Percentiles rank a stretch among this genome's conserved stretches.
Evolutionary conservation across 2,888 invertebrate genomes (phyloP).

Genomic region (Stenodema calcarata): DNA sequence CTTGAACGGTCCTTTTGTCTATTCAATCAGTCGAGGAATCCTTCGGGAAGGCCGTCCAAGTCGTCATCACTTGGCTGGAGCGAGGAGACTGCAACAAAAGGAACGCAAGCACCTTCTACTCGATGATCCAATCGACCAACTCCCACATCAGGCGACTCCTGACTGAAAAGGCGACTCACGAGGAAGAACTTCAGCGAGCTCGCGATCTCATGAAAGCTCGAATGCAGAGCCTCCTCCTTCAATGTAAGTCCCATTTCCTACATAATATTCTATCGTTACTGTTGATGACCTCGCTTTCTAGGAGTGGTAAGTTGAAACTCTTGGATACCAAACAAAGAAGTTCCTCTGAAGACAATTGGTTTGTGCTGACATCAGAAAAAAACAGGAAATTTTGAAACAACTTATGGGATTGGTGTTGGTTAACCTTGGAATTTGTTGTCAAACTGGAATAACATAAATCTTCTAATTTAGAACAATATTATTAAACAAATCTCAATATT

Average conservation of each 20-base stretch:
- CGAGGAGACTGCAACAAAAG: slow-evolving; percentile 92
- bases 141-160: slow-evolving; percentile 87
- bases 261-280: background rate
- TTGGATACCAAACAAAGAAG: background rate
- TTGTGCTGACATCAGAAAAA: background rate
- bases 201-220: slow-evolving; percentile 83
- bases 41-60: slow-evolving; percentile 82
- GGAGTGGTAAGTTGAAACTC: background rate
- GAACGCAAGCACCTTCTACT: slow-evolving; percentile 90
- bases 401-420: background rate
- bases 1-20: too few species aligned
- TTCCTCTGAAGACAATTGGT: background rate
- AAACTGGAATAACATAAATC: too few species aligned
- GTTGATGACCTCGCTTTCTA: background rate
- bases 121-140: slow-evolving; percentile 94
- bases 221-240: slow-evolving; percentile 84
- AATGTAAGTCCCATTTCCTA: slow-evolving; percentile 77
- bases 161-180: slow-evolving; percentile 82
- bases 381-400: background rate
- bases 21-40: slow-evolving; percentile 71
- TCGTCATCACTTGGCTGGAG: slow-evolving; percentile 90
- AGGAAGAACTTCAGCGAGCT: slow-evolving; percentile 86
- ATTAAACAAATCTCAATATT: too few species aligned
- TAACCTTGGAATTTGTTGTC: background rate
- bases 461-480: too few species aligned